Evolutionary conservation across 2,113 vertebrate genomes (phyloP), one percentile per base, ranked within the genome.

Genomic region (Sinocyclocheilus anshuiensis): DNA sequence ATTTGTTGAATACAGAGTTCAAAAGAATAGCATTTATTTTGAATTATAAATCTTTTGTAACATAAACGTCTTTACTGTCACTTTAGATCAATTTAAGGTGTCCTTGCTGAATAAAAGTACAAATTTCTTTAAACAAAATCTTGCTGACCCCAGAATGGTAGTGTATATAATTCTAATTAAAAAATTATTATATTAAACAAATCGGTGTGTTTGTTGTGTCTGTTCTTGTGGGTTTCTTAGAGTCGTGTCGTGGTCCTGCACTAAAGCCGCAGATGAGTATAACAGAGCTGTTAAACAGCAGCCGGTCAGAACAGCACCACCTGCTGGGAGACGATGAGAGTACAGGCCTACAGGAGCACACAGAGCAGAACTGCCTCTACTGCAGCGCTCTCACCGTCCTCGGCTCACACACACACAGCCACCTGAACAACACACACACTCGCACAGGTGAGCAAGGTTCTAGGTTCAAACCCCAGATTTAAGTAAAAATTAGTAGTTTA

Each of bases 321-420:
- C 94, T 95, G 90, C 86, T 95, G 81, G 95, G 95, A 29, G 94
- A 90, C 71, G 96, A 96, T 90, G 96, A 96, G 87, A 96, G 29
- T 4, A 72, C 96, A 0, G 96, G 96, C 4, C 91, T 97, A 2
- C 95, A 96, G 90, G 96, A 97, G 55, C 96, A 97, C 87, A 96
- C 94, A 4, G 96, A 97, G 84, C 95, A 96, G 78, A 97, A 95
- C 89, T 97, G 96, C 84, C 95, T 97, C 81, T 96, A 97, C 87
- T 97, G 96, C 90, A 95, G 96, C 84, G 96, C 96, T 22, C 69
- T 95, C 59, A 90, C 94, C 42, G 93, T 95, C 83, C 88, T 96
- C 84, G 95, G 95, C 84, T 95, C 94, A 87, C 94, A 93, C 75
- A 94, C 94, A 39, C 93, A 91, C 88, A 94, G 39, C 50, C 96